Conservation (phyloP, 2,888 invertebrate species). For the Myopa testacea region DNA sequence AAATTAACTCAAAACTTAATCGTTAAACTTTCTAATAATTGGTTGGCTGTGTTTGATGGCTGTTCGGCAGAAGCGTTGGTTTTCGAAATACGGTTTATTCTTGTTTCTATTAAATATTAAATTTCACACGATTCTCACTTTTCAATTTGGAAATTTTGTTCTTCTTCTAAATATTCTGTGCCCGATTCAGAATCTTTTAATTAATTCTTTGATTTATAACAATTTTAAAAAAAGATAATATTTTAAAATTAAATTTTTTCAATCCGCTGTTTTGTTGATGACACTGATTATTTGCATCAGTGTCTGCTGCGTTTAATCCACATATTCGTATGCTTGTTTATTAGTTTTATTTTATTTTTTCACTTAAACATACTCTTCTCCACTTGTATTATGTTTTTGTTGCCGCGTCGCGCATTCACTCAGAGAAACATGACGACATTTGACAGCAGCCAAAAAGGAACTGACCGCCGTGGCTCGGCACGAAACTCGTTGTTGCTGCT, state of each 20-base stretch:
- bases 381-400: slow-evolving; percentile 39
- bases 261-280: slow-evolving; percentile 15
- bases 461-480: slow-evolving; percentile 63
- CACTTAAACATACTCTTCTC: slow-evolving; percentile 33
- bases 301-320: slow-evolving; percentile 16
- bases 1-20: no score
- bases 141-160: no score
- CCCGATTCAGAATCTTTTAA: no score
- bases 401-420: slow-evolving; percentile 59
- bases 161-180: no score
- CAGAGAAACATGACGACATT: slow-evolving; percentile 65
- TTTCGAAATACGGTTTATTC: no score
- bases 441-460: slow-evolving; percentile 69
- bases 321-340: slow-evolving; percentile 1
- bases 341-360: slow-evolving; percentile 4
- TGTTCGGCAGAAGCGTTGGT: no score
- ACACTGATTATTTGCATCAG: slow-evolving; percentile 3
- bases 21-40: no score
- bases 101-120: slow-evolving; percentile 41
- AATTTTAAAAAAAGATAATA: background rate
- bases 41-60: no score
- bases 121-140: background rate
- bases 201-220: no score
- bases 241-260: slow-evolving; percentile 14
- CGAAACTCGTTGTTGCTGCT: slow-evolving; percentile 55